These are phyloP conservation scores for Willisornis vidua DNA, from an alignment of 2,113 vertebrate species.

Conservation along the genomic window DNA sequence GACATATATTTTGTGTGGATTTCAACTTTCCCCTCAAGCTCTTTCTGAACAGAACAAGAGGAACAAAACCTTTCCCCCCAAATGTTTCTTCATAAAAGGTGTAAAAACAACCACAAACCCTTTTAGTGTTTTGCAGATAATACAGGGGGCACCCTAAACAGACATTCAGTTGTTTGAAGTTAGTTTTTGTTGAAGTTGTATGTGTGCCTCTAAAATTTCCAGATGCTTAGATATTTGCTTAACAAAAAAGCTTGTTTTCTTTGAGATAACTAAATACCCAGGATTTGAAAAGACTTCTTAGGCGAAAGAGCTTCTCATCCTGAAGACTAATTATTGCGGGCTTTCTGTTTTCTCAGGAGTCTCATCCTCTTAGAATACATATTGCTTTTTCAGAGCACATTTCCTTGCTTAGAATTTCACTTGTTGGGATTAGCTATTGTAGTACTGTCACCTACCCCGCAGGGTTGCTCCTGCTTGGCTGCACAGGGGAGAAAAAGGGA, in stretches of 20 bases:
- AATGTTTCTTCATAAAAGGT: background rate
- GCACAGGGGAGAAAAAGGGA: background rate
- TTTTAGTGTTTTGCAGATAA: background rate
- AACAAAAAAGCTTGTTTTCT: constrained; percentile 30
- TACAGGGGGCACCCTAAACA: background rate
- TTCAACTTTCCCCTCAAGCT: background rate
- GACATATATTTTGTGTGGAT: background rate
- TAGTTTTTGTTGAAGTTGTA: background rate
- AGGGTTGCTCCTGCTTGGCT: constrained; percentile 14
- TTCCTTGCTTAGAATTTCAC: background rate
- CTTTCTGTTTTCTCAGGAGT: background rate
- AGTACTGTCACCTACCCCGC: background rate
- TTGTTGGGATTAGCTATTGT: constrained; percentile 50
- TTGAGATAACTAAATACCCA: constrained; percentile 32
- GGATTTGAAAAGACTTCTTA: constrained; percentile 16
- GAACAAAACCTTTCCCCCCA: background rate
- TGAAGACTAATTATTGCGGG: constrained; percentile 8
- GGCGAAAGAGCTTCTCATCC: background rate
- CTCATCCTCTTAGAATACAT: constrained; percentile 29
- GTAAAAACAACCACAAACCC: background rate
- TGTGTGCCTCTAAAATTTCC: background rate
- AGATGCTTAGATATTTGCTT: background rate
- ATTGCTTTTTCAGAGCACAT: constrained; percentile 35
- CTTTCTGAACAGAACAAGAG: background rate
- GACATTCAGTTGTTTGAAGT: background rate